Base-by-base conservation (phyloP, 2,888 invertebrate species). In the Cheilosia pagana region DNA sequence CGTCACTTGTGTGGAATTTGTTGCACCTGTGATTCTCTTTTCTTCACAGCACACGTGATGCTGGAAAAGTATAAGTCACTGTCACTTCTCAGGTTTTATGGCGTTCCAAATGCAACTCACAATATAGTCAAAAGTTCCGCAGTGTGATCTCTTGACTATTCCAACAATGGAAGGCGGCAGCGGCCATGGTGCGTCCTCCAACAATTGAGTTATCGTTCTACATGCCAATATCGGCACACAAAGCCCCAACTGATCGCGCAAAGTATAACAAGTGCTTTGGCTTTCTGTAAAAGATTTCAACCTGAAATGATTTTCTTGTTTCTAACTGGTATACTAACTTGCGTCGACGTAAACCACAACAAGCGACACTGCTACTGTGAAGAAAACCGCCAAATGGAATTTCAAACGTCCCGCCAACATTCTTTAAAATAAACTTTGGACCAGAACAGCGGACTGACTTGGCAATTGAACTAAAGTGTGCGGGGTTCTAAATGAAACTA, bases 161-260 rank as follows among this genome's bases (percentile, higher is more conserved):
- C 71, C 48, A 0, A 63, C 4, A 6, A 7, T 78, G 5, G 70
- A n/a, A 0, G 86, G 81, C 23, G 75, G 74, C 1, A 82, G 74
- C 16, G 50, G 50, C 2, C 8, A 55, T 5, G 60, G 62, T 8
- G 76, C 59, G n/a, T 48, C 48, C 7, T 35, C 12, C 6, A 87
- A 8, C 35, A 86, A 14, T 31, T 83, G 48, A 4, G 71, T 68
- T n/a, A 86, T 81, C 8, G 57, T 62, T 16, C 62, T 48, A 45
- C 87, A 87, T 19, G 60, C 50, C 23, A 57, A 43, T 1, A 74
- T 45, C 0, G 86, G 82, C 0, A 87, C 82, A 60, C 87, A 87
- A 19, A 52, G 41, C n/a, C 87, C 87, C 0, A 12, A 5, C 5
- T 59, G 41, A 14, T 53, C 45, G 14, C 71, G 45, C 19, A 52